phyloP scores from a whole-genome alignment of 2,797 vertebrate genomes.

The Hipposideros larvatus region DNA sequence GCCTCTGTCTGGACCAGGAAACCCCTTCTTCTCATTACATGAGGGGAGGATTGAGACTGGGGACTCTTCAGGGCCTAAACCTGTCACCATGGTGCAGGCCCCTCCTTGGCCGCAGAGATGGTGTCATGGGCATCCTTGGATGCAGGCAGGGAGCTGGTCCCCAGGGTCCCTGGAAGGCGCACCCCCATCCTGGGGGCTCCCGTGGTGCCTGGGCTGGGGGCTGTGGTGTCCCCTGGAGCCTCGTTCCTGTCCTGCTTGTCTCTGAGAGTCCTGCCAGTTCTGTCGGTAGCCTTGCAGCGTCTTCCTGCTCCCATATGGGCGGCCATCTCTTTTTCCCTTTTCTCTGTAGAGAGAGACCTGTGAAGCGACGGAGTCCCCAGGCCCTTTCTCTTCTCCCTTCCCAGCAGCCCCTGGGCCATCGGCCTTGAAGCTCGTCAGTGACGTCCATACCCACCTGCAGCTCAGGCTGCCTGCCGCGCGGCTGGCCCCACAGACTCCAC shows the following conservation, averaged over 20 bases:
- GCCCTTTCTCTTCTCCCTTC: background rate
- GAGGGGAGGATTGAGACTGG: background rate
- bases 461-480: background rate
- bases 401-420: rapidly evolving
- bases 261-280: background rate
- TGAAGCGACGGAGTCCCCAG: background rate
- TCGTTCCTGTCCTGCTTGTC: background rate
- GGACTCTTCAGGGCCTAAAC: background rate
- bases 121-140: background rate
- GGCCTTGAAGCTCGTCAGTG: background rate
- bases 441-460: background rate
- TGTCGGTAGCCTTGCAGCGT: background rate
- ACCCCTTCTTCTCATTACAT: background rate
- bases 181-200: background rate
- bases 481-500: background rate
- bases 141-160: background rate
- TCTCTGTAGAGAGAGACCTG: background rate
- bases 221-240: background rate
- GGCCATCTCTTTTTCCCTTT: background rate
- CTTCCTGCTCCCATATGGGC: background rate
- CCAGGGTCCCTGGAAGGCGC: background rate
- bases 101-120: no score
- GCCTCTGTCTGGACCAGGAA: background rate
- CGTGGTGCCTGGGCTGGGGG: background rate
- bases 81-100: background rate